Evolutionary conservation across 2,797 vertebrate species (phyloP).

Genomic region (Phataginus tricuspis): DNA sequence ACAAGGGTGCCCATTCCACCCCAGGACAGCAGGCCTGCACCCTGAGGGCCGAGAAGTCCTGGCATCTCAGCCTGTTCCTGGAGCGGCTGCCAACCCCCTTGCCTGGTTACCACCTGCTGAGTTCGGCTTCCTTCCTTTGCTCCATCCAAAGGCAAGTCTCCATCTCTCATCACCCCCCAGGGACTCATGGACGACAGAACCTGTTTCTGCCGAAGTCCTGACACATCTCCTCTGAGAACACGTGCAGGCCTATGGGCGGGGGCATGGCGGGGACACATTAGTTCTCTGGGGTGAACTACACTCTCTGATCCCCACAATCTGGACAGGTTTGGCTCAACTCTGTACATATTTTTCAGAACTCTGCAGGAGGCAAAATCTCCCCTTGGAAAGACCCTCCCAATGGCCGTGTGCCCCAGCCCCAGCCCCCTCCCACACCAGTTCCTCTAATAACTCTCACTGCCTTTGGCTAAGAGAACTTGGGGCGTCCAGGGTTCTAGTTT

Average conservation of each 20-base stretch:
- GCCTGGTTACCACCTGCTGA: accelerated
- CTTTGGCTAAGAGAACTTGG: not conserved
- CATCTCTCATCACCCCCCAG: not conserved
- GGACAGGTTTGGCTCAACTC: not conserved
- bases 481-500: not conserved
- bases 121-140: not conserved
- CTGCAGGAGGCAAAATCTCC: not conserved
- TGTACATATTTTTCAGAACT: not conserved
- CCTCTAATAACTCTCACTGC: no score
- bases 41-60: not conserved
- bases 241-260: accelerated
- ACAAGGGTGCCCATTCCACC: not conserved
- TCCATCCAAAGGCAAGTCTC: not conserved
- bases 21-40: not conserved
- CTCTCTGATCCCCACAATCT: not conserved
- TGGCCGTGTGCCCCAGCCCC: accelerated
- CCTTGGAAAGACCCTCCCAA: no score
- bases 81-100: not conserved
- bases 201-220: not conserved
- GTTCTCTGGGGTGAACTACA: not conserved
- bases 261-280: accelerated
- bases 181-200: accelerated
- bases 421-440: no score
- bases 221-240: not conserved
- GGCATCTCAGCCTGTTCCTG: not conserved